Conservation (phyloP, 2,888 invertebrate genomes). For the Drosophila aldrichi region DNA sequence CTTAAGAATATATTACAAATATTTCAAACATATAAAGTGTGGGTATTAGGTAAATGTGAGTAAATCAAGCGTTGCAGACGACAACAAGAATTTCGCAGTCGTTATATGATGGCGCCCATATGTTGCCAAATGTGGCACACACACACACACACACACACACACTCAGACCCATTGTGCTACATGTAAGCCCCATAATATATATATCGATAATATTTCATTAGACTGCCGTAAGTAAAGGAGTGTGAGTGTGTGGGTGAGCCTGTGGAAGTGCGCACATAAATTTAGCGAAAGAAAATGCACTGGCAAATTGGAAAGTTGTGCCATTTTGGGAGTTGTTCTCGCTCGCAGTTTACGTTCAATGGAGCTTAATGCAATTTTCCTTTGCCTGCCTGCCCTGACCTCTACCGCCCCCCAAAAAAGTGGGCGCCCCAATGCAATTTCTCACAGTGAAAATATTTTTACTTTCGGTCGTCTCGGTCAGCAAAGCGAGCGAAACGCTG, state of each 20-base stretch:
- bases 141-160: conserved; percentile 13
- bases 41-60: conserved; percentile 15
- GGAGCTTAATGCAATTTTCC: conserved; percentile 71
- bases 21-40: conserved; percentile 5
- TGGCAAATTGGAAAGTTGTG: conserved; percentile 68
- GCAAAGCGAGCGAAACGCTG: conserved; percentile 20
- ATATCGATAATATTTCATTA: conserved; percentile 80
- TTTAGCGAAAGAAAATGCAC: conserved; percentile 74
- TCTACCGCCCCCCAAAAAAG: neutral
- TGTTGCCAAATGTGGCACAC: conserved; percentile 47
- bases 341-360: conserved; percentile 51
- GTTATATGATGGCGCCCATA: conserved; percentile 41
- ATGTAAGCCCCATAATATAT: conserved; percentile 73
- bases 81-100: conserved; percentile 12
- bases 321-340: conserved; percentile 35
- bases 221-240: conserved; percentile 30
- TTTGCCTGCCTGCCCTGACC: neutral
- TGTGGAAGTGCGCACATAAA: conserved; percentile 72
- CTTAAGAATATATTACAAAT: neutral
- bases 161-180: conserved; percentile 45
- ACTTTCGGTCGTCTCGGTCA: conserved; percentile 13
- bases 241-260: conserved; percentile 43
- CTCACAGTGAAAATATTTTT: conserved; percentile 56
- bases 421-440: conserved; percentile 42
- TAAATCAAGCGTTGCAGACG: conserved; percentile 35